Percentiles rank a stretch among this genome's conserved stretches.
Evolutionary conservation across 2,113 vertebrate genomes (phyloP).

Genomic region (Mustela lutreola): DNA sequence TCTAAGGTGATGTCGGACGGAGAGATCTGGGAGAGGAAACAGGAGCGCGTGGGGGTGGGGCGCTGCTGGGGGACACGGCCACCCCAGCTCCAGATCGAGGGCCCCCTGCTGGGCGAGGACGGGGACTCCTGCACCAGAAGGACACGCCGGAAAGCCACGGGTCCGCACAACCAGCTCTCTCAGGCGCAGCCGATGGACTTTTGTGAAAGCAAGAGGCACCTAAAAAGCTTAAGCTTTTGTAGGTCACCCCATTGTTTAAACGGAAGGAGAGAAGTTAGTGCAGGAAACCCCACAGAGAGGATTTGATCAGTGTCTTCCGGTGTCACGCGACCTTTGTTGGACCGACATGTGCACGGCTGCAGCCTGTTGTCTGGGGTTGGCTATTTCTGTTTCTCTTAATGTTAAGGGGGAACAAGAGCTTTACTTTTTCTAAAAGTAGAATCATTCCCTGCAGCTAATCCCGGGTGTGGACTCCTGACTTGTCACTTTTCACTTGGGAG

Average conservation of each 20-base stretch:
- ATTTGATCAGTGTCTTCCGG: not conserved
- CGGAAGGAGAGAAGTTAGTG: accelerated
- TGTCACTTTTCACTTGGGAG: too few species aligned
- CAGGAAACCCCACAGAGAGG: not conserved
- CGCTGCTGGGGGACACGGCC: accelerated
- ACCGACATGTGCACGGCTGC: accelerated
- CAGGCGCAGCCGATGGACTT: not conserved
- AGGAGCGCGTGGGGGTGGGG: too few species aligned
- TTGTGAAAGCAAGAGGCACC: accelerated
- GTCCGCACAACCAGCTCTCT: accelerated
- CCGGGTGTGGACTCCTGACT: accelerated
- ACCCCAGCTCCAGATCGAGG: not conserved
- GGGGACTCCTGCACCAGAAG: accelerated
- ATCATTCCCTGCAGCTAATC: too few species aligned
- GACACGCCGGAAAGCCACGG: accelerated
- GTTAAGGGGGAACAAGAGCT: not conserved
- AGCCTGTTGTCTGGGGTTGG: accelerated
- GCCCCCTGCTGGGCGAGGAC: not conserved
- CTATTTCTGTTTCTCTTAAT: not conserved
- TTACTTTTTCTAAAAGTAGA: not conserved
- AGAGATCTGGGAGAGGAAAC: accelerated
- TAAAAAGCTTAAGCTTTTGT: not conserved
- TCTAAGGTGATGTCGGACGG: too few species aligned
- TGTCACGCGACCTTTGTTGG: accelerated
- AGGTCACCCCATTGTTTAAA: accelerated